These are phyloP conservation scores for Ylistrum balloti DNA, from an alignment of 1,140 invertebrate species.

Conservation along the genomic window DNA sequence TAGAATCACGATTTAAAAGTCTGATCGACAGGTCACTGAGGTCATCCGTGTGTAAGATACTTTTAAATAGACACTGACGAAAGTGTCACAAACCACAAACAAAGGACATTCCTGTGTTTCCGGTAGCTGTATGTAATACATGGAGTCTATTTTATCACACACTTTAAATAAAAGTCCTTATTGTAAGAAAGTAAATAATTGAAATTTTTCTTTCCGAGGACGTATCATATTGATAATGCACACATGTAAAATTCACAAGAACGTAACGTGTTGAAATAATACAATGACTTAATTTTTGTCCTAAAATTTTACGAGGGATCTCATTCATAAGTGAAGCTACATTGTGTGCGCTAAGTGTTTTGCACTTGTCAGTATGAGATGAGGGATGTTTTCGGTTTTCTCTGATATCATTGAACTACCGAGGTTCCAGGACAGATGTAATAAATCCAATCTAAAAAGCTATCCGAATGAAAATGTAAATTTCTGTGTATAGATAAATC, in stretches of 20 bases:
- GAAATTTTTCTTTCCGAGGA: too few species aligned
- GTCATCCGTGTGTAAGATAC: background rate
- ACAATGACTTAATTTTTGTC: too few species aligned
- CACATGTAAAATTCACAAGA: too few species aligned
- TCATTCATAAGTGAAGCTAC: too few species aligned
- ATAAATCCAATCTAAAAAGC: background rate
- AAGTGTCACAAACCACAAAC: background rate
- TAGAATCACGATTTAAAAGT: constrained; percentile 39
- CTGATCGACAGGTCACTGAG: background rate
- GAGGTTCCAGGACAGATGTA: too few species aligned
- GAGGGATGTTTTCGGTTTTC: background rate
- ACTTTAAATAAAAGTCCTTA: too few species aligned
- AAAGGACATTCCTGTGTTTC: constrained; percentile 33
- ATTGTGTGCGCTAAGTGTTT: background rate
- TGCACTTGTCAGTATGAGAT: background rate
- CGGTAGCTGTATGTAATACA: background rate
- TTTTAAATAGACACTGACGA: constrained; percentile 14
- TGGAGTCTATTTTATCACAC: too few species aligned
- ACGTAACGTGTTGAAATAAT: too few species aligned
- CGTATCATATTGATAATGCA: too few species aligned
- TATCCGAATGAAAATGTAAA: background rate
- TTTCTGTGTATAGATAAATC: background rate
- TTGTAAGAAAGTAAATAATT: too few species aligned
- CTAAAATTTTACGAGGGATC: too few species aligned
- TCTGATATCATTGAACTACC: background rate